phyloP scores from a whole-genome alignment of 2,888 invertebrate species.

The Mesorhabditis sp. region DNA sequence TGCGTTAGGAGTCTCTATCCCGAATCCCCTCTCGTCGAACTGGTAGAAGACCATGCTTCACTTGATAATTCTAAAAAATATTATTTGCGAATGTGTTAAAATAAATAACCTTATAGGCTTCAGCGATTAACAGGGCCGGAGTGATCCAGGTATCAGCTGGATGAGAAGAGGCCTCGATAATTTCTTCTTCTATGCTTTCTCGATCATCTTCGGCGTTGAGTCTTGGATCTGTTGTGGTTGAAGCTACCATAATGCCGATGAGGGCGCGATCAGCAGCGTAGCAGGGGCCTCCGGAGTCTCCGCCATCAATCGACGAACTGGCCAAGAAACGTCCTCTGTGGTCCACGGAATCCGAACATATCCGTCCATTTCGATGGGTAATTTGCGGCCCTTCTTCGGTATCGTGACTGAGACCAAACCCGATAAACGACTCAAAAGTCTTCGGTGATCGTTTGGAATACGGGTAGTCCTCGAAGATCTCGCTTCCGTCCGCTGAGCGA shows the following conservation, averaged over 20 bases:
- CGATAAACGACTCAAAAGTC: slow-evolving; percentile 15
- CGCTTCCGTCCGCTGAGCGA: slow-evolving; percentile 14
- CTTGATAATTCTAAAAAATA: slow-evolving; percentile 15
- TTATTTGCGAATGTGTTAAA: slow-evolving; percentile 16
- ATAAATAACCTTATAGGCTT: slow-evolving; percentile 17
- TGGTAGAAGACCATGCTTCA: slow-evolving; percentile 12
- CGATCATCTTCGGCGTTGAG: slow-evolving; percentile 15
- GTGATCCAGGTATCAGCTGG: slow-evolving; percentile 17
- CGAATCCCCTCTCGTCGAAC: slow-evolving; percentile 10
- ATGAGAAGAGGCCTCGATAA: slow-evolving; percentile 14
- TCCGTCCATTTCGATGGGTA: slow-evolving; percentile 16
- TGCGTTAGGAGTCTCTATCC: background rate
- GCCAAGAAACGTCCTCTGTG: slow-evolving; percentile 16
- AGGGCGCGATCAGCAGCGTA: slow-evolving; percentile 17
- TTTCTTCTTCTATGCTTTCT: slow-evolving; percentile 15
- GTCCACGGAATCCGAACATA: slow-evolving; percentile 14
- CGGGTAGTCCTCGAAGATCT: slow-evolving; percentile 17
- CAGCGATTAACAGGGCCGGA: slow-evolving; percentile 12
- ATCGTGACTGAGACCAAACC: slow-evolving; percentile 14
- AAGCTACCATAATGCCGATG: slow-evolving; percentile 19
- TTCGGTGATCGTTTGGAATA: slow-evolving; percentile 12
- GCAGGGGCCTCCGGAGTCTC: slow-evolving; percentile 18
- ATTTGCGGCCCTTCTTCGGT: slow-evolving; percentile 14
- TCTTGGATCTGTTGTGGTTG: slow-evolving; percentile 14
- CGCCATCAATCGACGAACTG: slow-evolving; percentile 17